Percentiles rank a stretch among this genome's conserved stretches.
Conservation (phyloP, 2,113 vertebrate species). For the Tricholaema leucomelas region DNA sequence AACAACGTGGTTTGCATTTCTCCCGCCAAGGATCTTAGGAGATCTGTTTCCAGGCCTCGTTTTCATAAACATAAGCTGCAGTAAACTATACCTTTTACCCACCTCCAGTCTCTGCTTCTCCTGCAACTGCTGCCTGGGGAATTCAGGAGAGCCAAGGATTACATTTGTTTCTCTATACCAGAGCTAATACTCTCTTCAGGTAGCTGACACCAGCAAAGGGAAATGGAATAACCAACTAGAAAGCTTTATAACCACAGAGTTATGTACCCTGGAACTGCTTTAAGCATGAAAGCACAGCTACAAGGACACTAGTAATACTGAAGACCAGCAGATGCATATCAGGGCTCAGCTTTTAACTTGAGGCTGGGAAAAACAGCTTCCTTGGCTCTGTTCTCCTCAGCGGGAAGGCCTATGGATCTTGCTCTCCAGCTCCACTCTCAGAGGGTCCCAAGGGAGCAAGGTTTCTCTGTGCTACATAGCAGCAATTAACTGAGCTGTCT, state of each 20-base stretch:
- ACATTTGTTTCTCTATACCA: not conserved
- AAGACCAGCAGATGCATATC: not conserved
- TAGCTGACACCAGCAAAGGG: not conserved
- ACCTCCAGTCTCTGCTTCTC: not conserved
- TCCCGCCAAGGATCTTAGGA: not conserved
- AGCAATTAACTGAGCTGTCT: not conserved
- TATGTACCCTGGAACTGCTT: not conserved
- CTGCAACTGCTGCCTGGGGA: not conserved
- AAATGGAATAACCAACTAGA: constrained; percentile 5
- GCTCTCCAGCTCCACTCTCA: not conserved
- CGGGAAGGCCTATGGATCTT: not conserved
- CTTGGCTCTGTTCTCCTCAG: not conserved
- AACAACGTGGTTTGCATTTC: constrained; percentile 37
- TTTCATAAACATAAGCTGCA: not conserved
- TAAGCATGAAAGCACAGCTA: not conserved
- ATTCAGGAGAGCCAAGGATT: not conserved
- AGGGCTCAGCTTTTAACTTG: not conserved
- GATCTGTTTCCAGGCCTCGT: not conserved
- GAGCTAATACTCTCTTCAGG: not conserved
- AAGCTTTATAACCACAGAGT: not conserved
- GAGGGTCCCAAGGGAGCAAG: not conserved
- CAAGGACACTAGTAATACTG: not conserved
- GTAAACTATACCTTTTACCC: not conserved
- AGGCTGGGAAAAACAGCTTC: not conserved
- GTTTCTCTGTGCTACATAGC: not conserved